phyloP scores from a whole-genome alignment of 2,113 vertebrate species.

The Saccopteryx bilineata region DNA sequence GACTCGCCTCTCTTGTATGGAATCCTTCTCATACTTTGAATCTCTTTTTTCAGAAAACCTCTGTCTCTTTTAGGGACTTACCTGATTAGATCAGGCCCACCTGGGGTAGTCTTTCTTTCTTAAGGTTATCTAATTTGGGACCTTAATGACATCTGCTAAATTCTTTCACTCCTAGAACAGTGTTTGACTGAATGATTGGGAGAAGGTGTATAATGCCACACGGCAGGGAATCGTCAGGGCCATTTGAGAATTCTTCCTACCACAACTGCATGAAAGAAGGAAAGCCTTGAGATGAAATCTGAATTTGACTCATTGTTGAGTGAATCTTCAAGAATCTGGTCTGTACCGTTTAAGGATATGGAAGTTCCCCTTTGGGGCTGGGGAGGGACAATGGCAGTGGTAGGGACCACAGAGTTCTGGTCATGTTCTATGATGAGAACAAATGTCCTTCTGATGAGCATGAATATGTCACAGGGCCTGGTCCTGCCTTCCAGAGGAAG shows the following conservation, averaged over 20 bases:
- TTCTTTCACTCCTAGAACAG: neutral
- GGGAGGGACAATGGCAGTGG: rapidly evolving
- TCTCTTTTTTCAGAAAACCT: neutral
- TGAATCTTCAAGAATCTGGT: neutral
- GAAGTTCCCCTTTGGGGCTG: no score
- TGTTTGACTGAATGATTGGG: neutral
- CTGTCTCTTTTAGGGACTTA: neutral
- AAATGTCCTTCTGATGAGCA: neutral
- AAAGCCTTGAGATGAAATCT: neutral
- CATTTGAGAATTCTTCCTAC: neutral
- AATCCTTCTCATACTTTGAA: neutral
- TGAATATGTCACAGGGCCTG: neutral
- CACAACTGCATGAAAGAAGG: neutral
- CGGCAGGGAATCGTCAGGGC: neutral
- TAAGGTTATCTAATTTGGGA: neutral
- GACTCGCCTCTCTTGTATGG: neutral
- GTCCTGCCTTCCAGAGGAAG: neutral
- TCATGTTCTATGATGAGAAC: neutral
- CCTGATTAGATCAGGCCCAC: neutral
- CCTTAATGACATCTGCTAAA: neutral
- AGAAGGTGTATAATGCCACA: rapidly evolving
- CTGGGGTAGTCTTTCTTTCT: neutral
- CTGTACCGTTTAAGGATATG: neutral
- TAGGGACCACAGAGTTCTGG: no score
- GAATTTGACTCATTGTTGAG: neutral